Evolutionary conservation across 2,797 vertebrate genomes (phyloP), one percentile per base, ranked within the genome.

Genomic region (Neopelma chrysocephalum): DNA sequence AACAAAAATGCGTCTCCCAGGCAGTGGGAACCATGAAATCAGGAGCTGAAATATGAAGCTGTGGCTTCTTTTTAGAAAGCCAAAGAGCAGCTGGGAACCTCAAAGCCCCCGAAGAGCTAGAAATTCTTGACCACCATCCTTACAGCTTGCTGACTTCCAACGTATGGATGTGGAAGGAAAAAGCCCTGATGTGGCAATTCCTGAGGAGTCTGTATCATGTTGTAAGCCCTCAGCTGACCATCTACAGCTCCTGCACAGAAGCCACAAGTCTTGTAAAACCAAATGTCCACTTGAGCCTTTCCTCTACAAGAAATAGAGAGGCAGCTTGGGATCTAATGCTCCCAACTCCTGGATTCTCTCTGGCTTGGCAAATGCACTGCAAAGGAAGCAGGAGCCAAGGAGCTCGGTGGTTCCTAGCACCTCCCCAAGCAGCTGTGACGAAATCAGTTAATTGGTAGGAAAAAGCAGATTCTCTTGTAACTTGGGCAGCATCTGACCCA

Each of bases 401-500:
- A 90, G 27, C 62, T 68, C 29, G 3, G 68, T 50, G 58, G 58
- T 66, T 94, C 70, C 70, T 75, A 82, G 71, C 45, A 58, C 34
- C n/a, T 92, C 91, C 66, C 34, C 2, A 4, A 43, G 81, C 93
- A 95, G 81, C 90, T 94, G 80, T 65, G 70, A 66, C 86, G n/a
- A 93, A 93, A 83, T 77, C 32, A 9, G 31, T 11, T 79, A 79
- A 90, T 69, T 66, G 50, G 43, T 43, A 82, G 64, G 76, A 36
- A 81, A 93, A 73, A 66, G 61, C 64, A 68, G 79, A 45, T 64
- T 86, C 42, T 71, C 84, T 77, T 70, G 38, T 79, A 87, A 80
- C 72, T 80, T 80, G 14, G 43, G 72, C 87, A 85, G 91, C 78
- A 85, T 82, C 75, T 89, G 91, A 94, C 69, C 78, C 81, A 82